phyloP scores from a whole-genome alignment of 2,888 invertebrate genomes.

The Caenorhabditis japonica region DNA sequence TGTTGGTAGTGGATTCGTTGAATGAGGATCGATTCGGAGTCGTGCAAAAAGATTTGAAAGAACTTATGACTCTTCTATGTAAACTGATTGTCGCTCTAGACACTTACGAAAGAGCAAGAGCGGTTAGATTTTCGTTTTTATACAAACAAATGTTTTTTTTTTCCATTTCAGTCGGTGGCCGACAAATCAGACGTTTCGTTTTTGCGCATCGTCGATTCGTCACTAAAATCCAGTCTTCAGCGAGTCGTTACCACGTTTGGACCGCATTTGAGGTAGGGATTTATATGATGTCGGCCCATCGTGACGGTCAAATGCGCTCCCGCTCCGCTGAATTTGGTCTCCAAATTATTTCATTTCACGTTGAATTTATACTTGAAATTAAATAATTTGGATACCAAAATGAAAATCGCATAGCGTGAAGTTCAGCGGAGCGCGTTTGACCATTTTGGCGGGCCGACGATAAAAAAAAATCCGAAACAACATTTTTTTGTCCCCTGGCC shows the following conservation, averaged over 20 bases:
- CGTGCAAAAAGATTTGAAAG: conserved; percentile 60
- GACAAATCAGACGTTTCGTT: conserved; percentile 50
- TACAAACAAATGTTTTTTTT: not conserved
- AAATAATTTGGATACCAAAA: too few relatives aligned
- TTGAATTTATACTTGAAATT: too few relatives aligned
- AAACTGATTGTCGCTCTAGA: conserved; percentile 52
- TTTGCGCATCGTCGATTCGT: conserved; percentile 38
- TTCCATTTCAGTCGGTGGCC: conserved; percentile 49
- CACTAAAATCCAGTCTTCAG: conserved; percentile 44
- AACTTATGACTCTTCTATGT: conserved; percentile 37
- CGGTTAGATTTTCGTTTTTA: conserved; percentile 35
- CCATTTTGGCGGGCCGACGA: too few relatives aligned
- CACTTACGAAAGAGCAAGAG: conserved; percentile 56
- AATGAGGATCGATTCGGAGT: conserved; percentile 66
- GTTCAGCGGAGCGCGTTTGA: too few relatives aligned
- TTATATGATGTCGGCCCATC: too few relatives aligned
- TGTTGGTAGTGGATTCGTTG: conserved; percentile 60
- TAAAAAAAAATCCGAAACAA: too few relatives aligned
- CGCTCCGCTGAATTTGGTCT: too few relatives aligned
- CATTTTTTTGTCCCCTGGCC: too few relatives aligned
- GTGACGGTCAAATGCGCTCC: too few relatives aligned
- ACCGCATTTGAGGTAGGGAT: conserved; percentile 31
- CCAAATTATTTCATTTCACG: too few relatives aligned
- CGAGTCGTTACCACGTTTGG: conserved; percentile 45
- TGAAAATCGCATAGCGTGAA: too few relatives aligned